A percentile compares a stretch with the other conserved stretches of the same genome.
Conservation (phyloP, 2,797 vertebrate species). For the Sebastes nivosus region DNA sequence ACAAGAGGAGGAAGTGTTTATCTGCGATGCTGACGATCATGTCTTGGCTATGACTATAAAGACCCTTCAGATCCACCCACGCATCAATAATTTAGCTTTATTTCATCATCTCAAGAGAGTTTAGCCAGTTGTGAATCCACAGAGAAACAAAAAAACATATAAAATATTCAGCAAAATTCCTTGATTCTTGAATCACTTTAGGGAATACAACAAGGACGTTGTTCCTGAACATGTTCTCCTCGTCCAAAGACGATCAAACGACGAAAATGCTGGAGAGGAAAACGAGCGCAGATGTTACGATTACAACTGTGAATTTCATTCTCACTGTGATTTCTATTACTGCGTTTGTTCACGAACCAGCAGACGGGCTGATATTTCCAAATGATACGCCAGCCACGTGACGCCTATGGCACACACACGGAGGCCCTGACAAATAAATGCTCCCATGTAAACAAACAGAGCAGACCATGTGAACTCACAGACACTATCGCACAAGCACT, state of each 20-base stretch:
- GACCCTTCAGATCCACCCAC: constrained; percentile 79
- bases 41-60: constrained; percentile 78
- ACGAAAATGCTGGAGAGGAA: constrained; percentile 29
- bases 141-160: constrained; percentile 55
- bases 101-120: constrained; percentile 62
- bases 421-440: constrained; percentile 41
- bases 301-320: constrained; percentile 43
- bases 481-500: constrained; percentile 17
- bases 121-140: constrained; percentile 47
- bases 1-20: constrained; percentile 53
- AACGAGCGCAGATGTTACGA: constrained; percentile 35
- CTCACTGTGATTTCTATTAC: constrained; percentile 49
- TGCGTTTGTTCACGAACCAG: constrained; percentile 50
- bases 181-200: constrained; percentile 15
- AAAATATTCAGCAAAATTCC: constrained; percentile 48
- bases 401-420: constrained; percentile 39
- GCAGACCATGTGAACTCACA: constrained; percentile 31
- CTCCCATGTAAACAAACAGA: constrained; percentile 51
- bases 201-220: constrained; percentile 46
- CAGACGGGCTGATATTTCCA: constrained; percentile 39
- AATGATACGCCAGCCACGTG: constrained; percentile 42
- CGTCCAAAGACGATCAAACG: constrained; percentile 39
- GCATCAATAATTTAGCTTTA: constrained; percentile 66
- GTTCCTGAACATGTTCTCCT: constrained; percentile 38
- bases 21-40: constrained; percentile 54